Evolutionary conservation across 1,140 invertebrate genomes (phyloP), one percentile per base, ranked within the genome.

Genomic region (Euwallacea similis): DNA sequence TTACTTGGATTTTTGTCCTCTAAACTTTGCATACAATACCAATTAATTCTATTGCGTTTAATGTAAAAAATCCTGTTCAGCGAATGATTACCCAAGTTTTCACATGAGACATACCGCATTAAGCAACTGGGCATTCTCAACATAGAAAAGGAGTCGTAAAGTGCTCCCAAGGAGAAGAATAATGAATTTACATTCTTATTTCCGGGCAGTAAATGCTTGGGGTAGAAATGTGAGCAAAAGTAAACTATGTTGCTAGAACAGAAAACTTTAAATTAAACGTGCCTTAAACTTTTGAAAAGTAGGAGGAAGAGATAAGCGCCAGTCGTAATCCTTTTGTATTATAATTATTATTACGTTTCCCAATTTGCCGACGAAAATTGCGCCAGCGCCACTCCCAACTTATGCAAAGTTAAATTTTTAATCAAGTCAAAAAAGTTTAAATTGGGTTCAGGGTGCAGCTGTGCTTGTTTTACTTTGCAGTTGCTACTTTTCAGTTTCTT

Each of bases 401-500:
- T 50, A 64, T 41, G 64, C 64, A 54, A 66, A 66, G 64, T 55
- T 66, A 55, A 66, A 66, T 66, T 66, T 66, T 66, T 66, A 66
- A 66, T 66, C 64, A 66, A 66, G 64, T 66, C 64, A 55, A 66
- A 66, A 66, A 66, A 66, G 47, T 66, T 66, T 66, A 55, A 66
- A 66, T 55, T 66, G 33, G 64, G 64, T 66, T 66, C 42, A 9
- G 64, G 10, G 64, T 41, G 53, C 62, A 46, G 46, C n/a, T 21
- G 33, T 10, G 33, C 42, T 56, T 66, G 64, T 55, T 66, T 66
- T 66, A 66, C 15, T 64, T 64, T 64, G 8, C 21, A 8, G n/a
- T 64, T 53, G 62, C 42, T 21, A 42, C 47, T 66, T 66, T 66
- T 66, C 53, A 55, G 33, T 55, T 61, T 61, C 59, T 61, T 61